Evolutionary conservation across 2,113 vertebrate species (phyloP), one percentile per base, ranked within the genome.

Genomic region (Delphinapterus leucas): DNA sequence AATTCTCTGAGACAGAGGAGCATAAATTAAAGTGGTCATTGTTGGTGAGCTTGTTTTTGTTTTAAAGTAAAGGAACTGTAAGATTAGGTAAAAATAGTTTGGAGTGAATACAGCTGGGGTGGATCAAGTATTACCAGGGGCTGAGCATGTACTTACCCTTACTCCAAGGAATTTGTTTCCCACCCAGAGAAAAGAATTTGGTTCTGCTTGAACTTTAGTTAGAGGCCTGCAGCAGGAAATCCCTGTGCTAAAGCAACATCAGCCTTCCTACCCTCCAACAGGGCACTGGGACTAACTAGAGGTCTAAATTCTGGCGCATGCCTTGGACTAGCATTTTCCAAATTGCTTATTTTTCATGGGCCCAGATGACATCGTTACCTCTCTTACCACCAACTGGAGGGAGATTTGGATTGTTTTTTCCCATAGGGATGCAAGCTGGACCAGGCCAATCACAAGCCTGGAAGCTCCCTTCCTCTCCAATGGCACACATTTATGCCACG

Each of bases 131-230:
- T 88, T 60, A 47, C 89, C 49, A 67, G 47, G 49, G 67, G 58
- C 49, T 81, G n/a, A 83, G 38, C 6, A 2, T 28, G 41, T 44
- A 18, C 73, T 85, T 53, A n/a, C 58, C 60, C 44, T n/a, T 60
- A 53, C 71, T 67, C 91, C 61, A 44, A 94, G 93, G 70, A 92
- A 71, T 94, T 84, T 90, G 33, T 84, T 94, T 96, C 88, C 60
- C 31, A 53, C 36, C 38, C 44, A 49, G 65, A 95, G 76, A 55
- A 86, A 93, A 74, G n/a, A 88, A 90, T 92, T 49, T 41, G 49
- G 21, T 85, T 96, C 44, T 88, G 63, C 71, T 77, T 92, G 65
- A 68, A 76, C 76, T 95, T 88, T 47, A 41, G 31, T 44, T 65
- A 65, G 90, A 94, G 84, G 28, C 23, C 55, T 20, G 7, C 47